A percentile compares a stretch with the other conserved stretches of the same genome.
phyloP scores from a whole-genome alignment of 2,113 vertebrate species.

The Strix uralensis region DNA sequence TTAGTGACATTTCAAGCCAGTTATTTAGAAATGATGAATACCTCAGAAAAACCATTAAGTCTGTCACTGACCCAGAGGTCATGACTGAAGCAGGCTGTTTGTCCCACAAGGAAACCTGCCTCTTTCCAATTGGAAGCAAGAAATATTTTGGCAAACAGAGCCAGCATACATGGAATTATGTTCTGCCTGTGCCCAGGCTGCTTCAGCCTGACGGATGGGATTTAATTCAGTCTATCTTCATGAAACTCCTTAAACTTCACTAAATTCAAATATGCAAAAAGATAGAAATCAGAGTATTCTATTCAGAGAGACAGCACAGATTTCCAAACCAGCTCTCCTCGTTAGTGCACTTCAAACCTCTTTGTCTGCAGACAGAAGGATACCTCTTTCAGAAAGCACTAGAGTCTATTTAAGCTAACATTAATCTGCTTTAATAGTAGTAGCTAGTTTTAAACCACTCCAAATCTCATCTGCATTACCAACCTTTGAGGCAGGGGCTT shows the following conservation, averaged over 20 bases:
- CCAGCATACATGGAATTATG: background rate
- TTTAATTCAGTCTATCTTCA: background rate
- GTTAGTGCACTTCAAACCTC: fast-evolving
- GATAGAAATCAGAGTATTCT: background rate
- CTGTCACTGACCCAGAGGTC: background rate
- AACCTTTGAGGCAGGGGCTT: background rate
- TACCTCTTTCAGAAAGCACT: background rate
- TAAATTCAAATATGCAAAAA: background rate
- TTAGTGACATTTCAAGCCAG: background rate
- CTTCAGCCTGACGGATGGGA: background rate
- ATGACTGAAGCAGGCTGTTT: background rate
- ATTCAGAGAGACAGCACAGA: background rate
- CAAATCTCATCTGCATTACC: background rate
- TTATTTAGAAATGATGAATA: background rate
- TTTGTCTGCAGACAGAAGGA: background rate
- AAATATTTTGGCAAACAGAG: background rate
- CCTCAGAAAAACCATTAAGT: background rate
- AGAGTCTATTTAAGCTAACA: background rate
- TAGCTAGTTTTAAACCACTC: background rate
- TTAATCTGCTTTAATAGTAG: background rate
- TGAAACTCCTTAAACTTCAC: background rate
- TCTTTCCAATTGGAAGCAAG: background rate
- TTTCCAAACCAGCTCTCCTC: background rate
- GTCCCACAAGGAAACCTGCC: background rate
- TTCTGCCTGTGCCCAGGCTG: background rate